Evolutionary conservation across 2,888 invertebrate genomes (phyloP).

Genomic region (Drosophila kokeensis): DNA sequence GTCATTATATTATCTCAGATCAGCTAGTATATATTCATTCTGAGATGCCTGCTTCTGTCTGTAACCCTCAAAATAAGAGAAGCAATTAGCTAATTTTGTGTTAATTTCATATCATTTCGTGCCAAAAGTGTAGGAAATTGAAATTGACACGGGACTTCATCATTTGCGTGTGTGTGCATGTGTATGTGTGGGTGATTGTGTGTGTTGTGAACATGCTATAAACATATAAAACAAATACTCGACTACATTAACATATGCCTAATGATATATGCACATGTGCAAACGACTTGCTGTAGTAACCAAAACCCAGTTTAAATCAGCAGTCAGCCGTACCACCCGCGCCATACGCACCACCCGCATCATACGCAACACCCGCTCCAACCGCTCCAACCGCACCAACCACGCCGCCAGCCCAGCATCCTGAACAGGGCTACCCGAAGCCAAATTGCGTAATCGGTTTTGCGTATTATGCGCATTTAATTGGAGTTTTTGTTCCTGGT

Average conservation of each 20-base stretch:
- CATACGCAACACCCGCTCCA: background rate
- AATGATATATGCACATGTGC: slow-evolving; percentile 1
- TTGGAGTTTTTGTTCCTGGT: slow-evolving; percentile 58
- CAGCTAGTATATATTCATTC: background rate
- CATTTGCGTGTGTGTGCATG: background rate
- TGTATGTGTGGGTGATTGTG: background rate
- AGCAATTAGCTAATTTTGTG: slow-evolving; percentile 39
- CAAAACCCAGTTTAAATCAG: background rate
- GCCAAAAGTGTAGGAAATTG: slow-evolving; percentile 17
- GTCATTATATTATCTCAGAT: background rate
- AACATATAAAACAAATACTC: background rate
- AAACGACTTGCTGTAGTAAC: slow-evolving; percentile 15
- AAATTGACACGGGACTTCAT: slow-evolving; percentile 12
- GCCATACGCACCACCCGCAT: background rate
- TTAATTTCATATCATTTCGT: slow-evolving; percentile 32
- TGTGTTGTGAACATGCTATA: slow-evolving; percentile 4
- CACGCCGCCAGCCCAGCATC: background rate
- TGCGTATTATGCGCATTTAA: slow-evolving; percentile 59
- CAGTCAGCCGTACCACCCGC: background rate
- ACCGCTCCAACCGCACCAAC: background rate
- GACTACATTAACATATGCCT: slow-evolving; percentile 10
- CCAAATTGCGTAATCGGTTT: slow-evolving; percentile 42
- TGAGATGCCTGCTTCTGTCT: background rate
- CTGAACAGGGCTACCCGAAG: slow-evolving; percentile 13
- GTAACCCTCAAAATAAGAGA: background rate